Evolutionary conservation across 2,113 vertebrate species (phyloP).

Genomic region (Centropristis striata): DNA sequence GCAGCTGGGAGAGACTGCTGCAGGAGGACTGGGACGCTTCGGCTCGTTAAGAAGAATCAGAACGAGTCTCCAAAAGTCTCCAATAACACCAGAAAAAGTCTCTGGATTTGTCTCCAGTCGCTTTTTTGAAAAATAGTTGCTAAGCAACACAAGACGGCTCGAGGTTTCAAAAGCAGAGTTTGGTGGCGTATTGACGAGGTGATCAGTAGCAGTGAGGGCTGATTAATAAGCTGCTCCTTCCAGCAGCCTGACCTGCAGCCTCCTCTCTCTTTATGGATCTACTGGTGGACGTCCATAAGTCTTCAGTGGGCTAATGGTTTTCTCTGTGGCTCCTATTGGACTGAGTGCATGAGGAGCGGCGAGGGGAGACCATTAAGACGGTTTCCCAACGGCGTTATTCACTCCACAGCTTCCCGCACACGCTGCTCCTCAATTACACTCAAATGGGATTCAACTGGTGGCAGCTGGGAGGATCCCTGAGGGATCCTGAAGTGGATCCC

Average conservation of each 20-base stretch:
- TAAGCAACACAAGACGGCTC: neutral
- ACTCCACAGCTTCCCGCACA: conserved; percentile 42
- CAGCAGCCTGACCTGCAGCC: no score
- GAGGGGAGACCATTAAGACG: conserved; percentile 41
- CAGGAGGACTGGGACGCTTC: no score
- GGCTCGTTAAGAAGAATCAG: no score
- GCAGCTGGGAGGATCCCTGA: conserved; percentile 37
- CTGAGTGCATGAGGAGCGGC: conserved; percentile 30
- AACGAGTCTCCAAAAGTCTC: no score
- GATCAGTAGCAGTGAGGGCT: conserved; percentile 30
- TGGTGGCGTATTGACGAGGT: conserved; percentile 39
- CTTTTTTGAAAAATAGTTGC: no score
- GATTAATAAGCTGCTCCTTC: conserved; percentile 37
- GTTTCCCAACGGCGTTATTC: conserved; percentile 38
- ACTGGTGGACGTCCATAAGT: conserved; percentile 49
- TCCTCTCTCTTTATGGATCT: conserved; percentile 57
- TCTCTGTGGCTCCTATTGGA: conserved; percentile 47
- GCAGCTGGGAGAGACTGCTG: no score
- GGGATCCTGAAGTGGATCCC: no score
- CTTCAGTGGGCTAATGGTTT: conserved; percentile 54
- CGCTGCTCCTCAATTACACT: conserved; percentile 24
- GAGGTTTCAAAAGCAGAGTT: conserved; percentile 9
- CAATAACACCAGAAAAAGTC: no score
- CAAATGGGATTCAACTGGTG: conserved; percentile 42
- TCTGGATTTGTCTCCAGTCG: no score